phyloP scores from a whole-genome alignment of 2,113 vertebrate genomes.

The Serinus canaria region DNA sequence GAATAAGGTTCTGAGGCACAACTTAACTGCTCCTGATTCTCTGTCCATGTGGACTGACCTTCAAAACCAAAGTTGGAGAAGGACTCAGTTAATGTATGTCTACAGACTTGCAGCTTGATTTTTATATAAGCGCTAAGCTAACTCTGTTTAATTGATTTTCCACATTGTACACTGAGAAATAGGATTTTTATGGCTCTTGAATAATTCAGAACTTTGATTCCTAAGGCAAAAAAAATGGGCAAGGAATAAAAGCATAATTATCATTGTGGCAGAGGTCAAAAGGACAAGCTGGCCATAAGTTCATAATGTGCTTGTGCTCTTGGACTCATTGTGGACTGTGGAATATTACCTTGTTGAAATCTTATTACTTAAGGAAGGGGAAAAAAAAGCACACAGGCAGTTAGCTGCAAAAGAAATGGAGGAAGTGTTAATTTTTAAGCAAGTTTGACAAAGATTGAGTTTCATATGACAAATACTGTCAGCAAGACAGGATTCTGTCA shows the following conservation, averaged over 20 bases:
- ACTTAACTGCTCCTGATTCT: background rate
- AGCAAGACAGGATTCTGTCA: constrained; percentile 97
- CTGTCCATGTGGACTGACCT: constrained; percentile 11
- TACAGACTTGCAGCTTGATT: constrained; percentile 58
- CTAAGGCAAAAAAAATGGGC: constrained; percentile 64
- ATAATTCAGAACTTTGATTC: constrained; percentile 75
- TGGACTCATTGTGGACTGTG: constrained; percentile 50
- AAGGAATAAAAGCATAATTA: constrained; percentile 72
- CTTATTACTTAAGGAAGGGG: constrained; percentile 60
- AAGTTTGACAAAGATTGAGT: constrained; percentile 91
- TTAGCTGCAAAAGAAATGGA: constrained; percentile 78
- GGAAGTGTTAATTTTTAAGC: constrained; percentile 90
- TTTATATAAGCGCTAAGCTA: constrained; percentile 61
- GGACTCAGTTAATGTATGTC: constrained; percentile 42
- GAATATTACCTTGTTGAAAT: constrained; percentile 70
- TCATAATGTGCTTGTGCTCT: constrained; percentile 47
- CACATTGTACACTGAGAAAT: constrained; percentile 62
- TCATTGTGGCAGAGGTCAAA: constrained; percentile 72
- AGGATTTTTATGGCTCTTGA: constrained; percentile 64
- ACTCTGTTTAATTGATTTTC: constrained; percentile 71
- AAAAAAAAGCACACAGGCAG: constrained; percentile 65
- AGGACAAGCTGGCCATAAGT: constrained; percentile 69
- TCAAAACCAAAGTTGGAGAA: constrained; percentile 32
- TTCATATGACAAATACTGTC: constrained; percentile 96
- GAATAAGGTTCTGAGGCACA: background rate